These are phyloP conservation scores for Chloroceryle aenea DNA, from an alignment of 2,113 vertebrate genomes.

Conservation along the genomic window DNA sequence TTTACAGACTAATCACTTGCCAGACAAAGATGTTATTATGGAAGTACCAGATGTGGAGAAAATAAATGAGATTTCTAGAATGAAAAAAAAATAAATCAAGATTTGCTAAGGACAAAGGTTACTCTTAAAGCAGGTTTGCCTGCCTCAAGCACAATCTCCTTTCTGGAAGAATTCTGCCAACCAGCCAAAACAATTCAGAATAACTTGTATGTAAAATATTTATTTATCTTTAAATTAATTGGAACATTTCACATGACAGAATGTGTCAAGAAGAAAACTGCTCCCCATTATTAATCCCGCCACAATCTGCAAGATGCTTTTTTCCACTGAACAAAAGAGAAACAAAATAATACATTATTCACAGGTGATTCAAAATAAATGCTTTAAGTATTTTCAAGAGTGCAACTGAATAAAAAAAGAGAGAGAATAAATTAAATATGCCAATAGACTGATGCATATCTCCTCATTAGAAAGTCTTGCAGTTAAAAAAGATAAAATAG, in stretches of 20 bases:
- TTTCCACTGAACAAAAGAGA: not conserved
- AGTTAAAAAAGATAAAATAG: not conserved
- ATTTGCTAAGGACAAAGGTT: conserved; percentile 34
- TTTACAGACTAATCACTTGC: not conserved
- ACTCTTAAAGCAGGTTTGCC: not conserved
- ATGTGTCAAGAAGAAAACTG: not conserved
- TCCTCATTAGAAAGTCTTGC: not conserved
- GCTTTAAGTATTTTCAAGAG: not conserved
- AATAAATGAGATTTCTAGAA: not conserved
- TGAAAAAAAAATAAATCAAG: not conserved
- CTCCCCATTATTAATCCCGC: not conserved
- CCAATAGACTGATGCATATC: not conserved
- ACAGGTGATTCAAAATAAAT: not conserved
- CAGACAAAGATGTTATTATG: conserved; percentile 23
- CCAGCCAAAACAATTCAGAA: not conserved
- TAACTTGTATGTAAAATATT: not conserved
- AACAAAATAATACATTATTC: not conserved
- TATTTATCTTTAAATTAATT: not conserved
- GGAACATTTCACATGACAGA: not conserved
- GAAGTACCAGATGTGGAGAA: conserved; percentile 39
- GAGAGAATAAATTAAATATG: not conserved
- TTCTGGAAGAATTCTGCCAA: not conserved
- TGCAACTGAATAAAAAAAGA: not conserved
- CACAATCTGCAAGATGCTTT: not conserved
- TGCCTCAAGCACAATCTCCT: not conserved